A percentile compares a stretch with the other conserved stretches of the same genome.
Conservation (phyloP, 2,113 vertebrate genomes). For the Orientallactaga bullata region DNA sequence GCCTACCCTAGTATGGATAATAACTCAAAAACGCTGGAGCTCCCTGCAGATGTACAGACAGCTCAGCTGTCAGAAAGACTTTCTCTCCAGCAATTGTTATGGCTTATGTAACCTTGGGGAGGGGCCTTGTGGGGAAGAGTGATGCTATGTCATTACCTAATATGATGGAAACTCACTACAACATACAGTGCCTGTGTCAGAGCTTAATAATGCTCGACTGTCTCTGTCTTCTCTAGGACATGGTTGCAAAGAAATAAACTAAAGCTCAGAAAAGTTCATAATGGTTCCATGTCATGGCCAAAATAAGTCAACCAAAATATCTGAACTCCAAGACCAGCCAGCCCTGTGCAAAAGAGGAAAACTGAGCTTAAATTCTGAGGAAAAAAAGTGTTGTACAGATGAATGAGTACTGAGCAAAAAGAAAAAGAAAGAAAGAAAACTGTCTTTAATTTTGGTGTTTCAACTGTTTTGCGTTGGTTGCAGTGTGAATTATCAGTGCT, state of each 20-base stretch:
- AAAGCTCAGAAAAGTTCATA: neutral
- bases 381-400: neutral
- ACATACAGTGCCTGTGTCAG: neutral
- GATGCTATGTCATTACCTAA: neutral
- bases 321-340: slow-evolving; percentile 6
- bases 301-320: neutral
- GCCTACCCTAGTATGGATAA: too few species aligned
- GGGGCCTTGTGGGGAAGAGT: neutral
- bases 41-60: too few species aligned
- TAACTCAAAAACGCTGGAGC: too few species aligned
- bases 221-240: neutral
- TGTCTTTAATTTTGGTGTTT: slow-evolving; percentile 1
- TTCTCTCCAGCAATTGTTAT: too few species aligned
- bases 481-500: slow-evolving; percentile 16
- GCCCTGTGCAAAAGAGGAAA: neutral
- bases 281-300: neutral
- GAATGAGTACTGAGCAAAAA: neutral
- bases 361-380: neutral
- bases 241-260: neutral
- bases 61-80: too few species aligned
- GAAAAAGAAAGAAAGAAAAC: neutral
- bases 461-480: neutral
- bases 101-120: too few species aligned
- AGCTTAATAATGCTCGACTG: neutral
- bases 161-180: neutral